These are phyloP conservation scores for Corythornis leucogaster DNA, from an alignment of 2,797 vertebrate genomes.

Conservation along the genomic window DNA sequence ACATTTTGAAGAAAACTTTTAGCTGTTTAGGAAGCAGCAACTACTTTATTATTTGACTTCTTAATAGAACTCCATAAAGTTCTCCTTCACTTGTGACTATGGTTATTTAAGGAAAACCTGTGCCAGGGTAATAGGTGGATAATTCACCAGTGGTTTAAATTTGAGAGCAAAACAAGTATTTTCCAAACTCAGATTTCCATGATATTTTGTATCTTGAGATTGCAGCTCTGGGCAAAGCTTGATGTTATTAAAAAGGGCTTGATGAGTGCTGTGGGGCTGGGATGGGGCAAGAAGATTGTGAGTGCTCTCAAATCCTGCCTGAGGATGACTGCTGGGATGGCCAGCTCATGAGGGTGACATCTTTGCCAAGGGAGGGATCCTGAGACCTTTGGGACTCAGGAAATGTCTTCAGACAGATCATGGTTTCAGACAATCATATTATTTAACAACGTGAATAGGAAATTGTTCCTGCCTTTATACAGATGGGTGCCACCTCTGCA, in stretches of 20 bases:
- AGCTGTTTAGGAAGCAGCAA: neutral
- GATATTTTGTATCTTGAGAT: neutral
- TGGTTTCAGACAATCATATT: neutral
- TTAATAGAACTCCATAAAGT: neutral
- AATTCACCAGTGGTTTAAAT: neutral
- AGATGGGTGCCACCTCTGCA: neutral
- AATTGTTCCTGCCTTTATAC: neutral
- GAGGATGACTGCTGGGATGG: neutral
- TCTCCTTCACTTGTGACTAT: neutral
- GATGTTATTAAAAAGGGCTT: neutral
- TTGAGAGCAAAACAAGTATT: neutral
- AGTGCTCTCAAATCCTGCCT: accelerated
- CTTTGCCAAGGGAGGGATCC: neutral
- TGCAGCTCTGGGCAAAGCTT: neutral
- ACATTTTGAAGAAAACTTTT: neutral
- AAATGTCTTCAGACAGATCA: neutral
- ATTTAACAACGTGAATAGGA: neutral
- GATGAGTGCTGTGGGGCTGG: neutral
- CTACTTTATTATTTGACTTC: neutral
- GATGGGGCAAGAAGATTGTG: neutral
- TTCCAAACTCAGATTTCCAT: neutral
- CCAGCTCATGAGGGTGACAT: neutral
- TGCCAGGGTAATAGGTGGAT: neutral
- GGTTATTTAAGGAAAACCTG: neutral
- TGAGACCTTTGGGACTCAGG: neutral